A percentile compares a stretch with the other conserved stretches of the same genome.
Evolutionary conservation across 2,113 vertebrate genomes (phyloP).

Genomic region (Otus sunia): DNA sequence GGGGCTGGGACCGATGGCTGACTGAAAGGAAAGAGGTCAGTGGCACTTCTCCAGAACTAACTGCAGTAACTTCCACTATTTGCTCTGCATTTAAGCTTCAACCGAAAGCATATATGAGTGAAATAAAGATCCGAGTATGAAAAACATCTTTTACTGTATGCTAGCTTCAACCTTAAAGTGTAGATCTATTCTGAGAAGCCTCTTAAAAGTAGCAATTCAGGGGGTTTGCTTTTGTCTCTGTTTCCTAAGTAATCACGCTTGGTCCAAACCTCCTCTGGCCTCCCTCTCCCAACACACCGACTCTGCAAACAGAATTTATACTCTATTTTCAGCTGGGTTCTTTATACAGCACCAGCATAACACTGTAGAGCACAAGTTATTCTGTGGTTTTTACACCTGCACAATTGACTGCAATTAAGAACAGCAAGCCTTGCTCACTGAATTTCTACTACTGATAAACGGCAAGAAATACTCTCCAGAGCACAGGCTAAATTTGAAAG

Average conservation of each 20-base stretch:
- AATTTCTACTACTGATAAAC: not conserved
- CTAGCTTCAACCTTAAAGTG: not conserved
- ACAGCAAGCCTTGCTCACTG: not conserved
- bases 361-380: not conserved
- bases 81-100: slow-evolving; percentile 64
- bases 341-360: not conserved
- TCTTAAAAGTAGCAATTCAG: not conserved
- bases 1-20: slow-evolving; percentile 79
- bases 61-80: slow-evolving; percentile 31
- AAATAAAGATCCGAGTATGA: not conserved
- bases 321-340: not conserved
- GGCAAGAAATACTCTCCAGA: not conserved
- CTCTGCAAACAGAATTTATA: not conserved
- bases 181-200: not conserved
- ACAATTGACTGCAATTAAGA: not conserved
- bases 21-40: slow-evolving; percentile 77
- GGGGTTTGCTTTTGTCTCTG: not conserved
- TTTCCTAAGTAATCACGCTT: not conserved
- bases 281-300: not conserved
- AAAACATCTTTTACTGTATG: not conserved
- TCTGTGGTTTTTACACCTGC: not conserved
- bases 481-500: not conserved
- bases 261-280: not conserved
- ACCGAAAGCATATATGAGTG: not conserved
- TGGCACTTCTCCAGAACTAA: slow-evolving; percentile 64